Evolutionary conservation across 2,797 vertebrate species (phyloP), one percentile per base, ranked within the genome.

Genomic region (Melanotaenia trifasciata): DNA sequence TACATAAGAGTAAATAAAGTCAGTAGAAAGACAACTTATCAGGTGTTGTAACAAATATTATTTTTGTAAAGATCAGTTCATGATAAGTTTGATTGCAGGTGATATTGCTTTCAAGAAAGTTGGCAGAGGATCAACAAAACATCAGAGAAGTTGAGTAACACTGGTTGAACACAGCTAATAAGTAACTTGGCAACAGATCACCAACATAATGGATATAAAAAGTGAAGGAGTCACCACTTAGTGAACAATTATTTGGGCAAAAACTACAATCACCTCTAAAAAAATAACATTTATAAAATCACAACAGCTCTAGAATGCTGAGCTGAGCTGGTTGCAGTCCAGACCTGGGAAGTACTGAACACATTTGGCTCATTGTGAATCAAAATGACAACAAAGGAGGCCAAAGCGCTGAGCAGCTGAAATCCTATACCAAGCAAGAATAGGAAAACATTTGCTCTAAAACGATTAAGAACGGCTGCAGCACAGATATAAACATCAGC

Each of bases 351-450:
- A 24, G 22, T 14, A 11, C 50, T 24, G 10, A 26, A 53, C 10
- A 24, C 22, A 24, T 53, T 53, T 24, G 22, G 50, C 22, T 53
- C 22, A 53, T 53, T 53, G 24, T 53, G 50, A 53, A 24, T 12
- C 4, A 47, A 47, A 47, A 47, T 47, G 20, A 53, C 50, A 53
- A 53, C 22, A 53, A 53, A 4, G 22, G 24, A 53, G 50, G n/a
- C 50, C 50, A 51, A 11, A 51, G 9, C 10, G n/a, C 22, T 51
- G 10, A 24, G 22, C 22, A 53, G 50, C 22, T 12, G n/a, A 53
- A 53, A 53, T 24, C 50, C 50, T 53, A 53, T 13, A 53, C 24
- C 50, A 53, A 24, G 50, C 50, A 51, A n/a, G 45, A 50, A 50
- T 24, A n/a, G 10, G 9, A 10, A 13, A 24, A 53, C 50, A 53